Evolutionary conservation across 1,140 invertebrate species (phyloP), one percentile per base, ranked within the genome.

Genomic region (Pseudomyrmex flavicornis): DNA sequence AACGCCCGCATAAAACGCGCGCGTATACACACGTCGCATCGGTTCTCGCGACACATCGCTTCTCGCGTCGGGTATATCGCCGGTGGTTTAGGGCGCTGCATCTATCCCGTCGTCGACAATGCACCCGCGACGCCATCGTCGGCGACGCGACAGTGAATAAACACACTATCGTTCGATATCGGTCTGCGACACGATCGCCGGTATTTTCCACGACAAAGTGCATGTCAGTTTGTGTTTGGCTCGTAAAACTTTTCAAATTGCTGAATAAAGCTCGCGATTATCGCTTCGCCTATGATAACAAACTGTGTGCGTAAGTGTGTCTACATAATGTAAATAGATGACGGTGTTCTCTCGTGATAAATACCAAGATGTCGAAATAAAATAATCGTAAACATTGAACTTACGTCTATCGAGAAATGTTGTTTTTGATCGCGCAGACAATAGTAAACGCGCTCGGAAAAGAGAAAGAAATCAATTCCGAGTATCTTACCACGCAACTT

Each of bases 61-160:
- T 22, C 58, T 62, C 22, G 20, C 17, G 20, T 50, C 48, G 73
- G 44, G 5, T 35, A 35, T 20, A 17, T 74, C 44, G 58, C 59
- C 8, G 44, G 48, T 56, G 20, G 56, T 76, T 76, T 54, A 77
- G 26, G 17, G 8, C 54, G 63, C 17, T 54, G 68, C 15, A 20
- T 70, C 52, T 46, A 17, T 26, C 63, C 44, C 35, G 35, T 35
- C 35, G 35, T 35, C 35, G 35, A 35, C 50, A 35, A 48, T 69
- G 15, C 26, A 17, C 12, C 8, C 62, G 13, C 48, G 61, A 17
- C 44, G 35, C 58, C n/a, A 20, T 44, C 48, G 48, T 9, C 52
- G 75, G 56, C 48, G 79, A 69, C 65, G 62, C 22, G 61, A 61
- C 56, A 26, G 4, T 56, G 58, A 58, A 75, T 62, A 75, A 75